Base-by-base conservation (phyloP, 1,140 invertebrate genomes). In the Amphibalanus amphitrite region DNA sequence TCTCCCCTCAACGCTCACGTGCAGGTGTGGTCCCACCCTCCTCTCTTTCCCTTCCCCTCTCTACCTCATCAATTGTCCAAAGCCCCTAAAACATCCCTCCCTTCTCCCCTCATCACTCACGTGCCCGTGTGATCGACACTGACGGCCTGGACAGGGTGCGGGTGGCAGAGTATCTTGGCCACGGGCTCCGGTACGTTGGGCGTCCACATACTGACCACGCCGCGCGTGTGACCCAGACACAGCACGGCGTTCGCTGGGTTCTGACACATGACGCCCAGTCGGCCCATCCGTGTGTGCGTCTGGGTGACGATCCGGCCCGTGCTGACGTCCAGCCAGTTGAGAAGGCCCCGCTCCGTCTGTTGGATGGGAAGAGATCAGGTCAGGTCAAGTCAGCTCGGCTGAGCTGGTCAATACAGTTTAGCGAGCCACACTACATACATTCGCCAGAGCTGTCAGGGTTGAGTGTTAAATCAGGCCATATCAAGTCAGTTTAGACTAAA, bases 241-340 rank as follows among this genome's bases (percentile, higher is more conserved):
- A 98, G 78, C 3, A 95, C 86, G n/a, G 91, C 97, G 84, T 98
- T 99, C 74, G 85, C 85, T 0, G 95, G 95, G 85, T 99, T 99
- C 78, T 98, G 93, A n/a, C 88, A 86, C 87, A 99, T 28, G 20
- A 93, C 82, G 75, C 81, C 83, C 67, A 96, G 85, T 73, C 88
- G 83, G 59, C 93, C 93, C 33, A 89, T 79, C 73, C 83, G 83
- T 4, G 91, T 89, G 70, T 87, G 85, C 74, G 87, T 90, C 67
- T 90, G 87, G 0, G 87, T 82, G 1, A 96, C 86, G 76, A 97
- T 84, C 83, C 97, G 86, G 68, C 97, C 97, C 70, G 96, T 87
- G 4, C 94, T 97, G 40, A 97, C 86, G 82, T 99, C 97, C 17
- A 98, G 78, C 91, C 95, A 99, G 67, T 86, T 86, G 64, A 97